These are phyloP conservation scores for Ophion slaviceki DNA, from an alignment of 2,888 invertebrate genomes.

Conservation along the genomic window DNA sequence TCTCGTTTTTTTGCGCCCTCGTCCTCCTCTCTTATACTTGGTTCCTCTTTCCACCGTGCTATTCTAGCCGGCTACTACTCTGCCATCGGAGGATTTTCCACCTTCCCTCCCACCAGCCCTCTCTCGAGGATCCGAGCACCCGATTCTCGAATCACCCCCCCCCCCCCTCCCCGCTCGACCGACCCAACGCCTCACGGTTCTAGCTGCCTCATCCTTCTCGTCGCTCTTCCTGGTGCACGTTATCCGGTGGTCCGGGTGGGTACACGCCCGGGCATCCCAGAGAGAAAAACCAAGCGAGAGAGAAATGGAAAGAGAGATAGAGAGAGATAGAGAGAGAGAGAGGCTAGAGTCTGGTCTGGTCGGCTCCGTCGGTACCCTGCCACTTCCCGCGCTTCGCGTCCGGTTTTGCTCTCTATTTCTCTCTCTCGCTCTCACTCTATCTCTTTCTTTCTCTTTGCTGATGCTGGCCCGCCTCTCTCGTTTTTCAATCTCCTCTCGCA, in stretches of 20 bases:
- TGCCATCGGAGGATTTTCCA: slow-evolving; percentile 52
- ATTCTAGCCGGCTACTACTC: slow-evolving; percentile 56
- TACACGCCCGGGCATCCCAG: slow-evolving; percentile 65
- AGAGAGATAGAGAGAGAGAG: slow-evolving; percentile 17
- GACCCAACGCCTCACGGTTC: slow-evolving; percentile 32
- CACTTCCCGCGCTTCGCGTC: slow-evolving; percentile 65
- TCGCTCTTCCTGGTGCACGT: slow-evolving; percentile 59
- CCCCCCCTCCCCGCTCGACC: slow-evolving; percentile 24
- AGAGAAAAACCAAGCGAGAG: slow-evolving; percentile 59
- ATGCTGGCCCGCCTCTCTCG: slow-evolving; percentile 53
- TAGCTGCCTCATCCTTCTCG: slow-evolving; percentile 52
- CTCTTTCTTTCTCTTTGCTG: slow-evolving; percentile 19
- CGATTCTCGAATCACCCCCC: slow-evolving; percentile 54
- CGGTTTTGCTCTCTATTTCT: slow-evolving; percentile 51
- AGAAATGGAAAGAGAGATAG: slow-evolving; percentile 46
- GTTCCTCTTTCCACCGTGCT: slow-evolving; percentile 41
- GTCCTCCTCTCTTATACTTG: slow-evolving; percentile 26
- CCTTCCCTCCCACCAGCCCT: slow-evolving; percentile 48
- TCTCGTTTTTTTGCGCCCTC: slow-evolving; percentile 33
- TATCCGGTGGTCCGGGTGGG: slow-evolving; percentile 64
- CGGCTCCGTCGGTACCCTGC: slow-evolving; percentile 58
- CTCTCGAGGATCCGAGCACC: slow-evolving; percentile 64
- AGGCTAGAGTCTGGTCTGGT: slow-evolving; percentile 60
- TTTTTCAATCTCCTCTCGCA: slow-evolving; percentile 65
- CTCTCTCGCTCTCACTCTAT: slow-evolving; percentile 53